Conservation (phyloP, 2,113 vertebrate genomes). For the Oncorhynchus kisutch region DNA sequence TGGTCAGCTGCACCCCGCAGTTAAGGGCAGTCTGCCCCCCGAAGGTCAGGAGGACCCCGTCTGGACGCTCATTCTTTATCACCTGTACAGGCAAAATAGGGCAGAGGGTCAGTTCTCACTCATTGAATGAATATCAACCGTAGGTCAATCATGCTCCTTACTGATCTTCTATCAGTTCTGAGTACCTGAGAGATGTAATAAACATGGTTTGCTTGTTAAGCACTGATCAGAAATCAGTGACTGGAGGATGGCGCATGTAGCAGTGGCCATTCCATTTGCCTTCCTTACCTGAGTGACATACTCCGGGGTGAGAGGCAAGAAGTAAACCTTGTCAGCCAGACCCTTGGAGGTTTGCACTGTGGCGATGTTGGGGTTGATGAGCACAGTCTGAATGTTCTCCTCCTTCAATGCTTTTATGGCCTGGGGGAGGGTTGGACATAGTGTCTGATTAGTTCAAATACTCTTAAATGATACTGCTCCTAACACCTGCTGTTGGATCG, state of each 20-base stretch:
- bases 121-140: too few species aligned
- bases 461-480: too few species aligned
- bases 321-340: constrained; percentile 95
- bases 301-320: constrained; percentile 89
- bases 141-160: too few species aligned
- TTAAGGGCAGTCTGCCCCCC: constrained; percentile 96
- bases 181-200: too few species aligned
- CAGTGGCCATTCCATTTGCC: neutral
- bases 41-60: constrained; percentile 90
- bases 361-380: constrained; percentile 98
- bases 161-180: too few species aligned
- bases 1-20: constrained; percentile 93
- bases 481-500: neutral
- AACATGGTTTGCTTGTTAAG: neutral
- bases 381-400: constrained; percentile 91
- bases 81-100: constrained; percentile 72
- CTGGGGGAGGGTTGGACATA: constrained; percentile 57
- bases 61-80: constrained; percentile 93
- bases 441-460: neutral
- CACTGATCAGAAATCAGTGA: neutral
- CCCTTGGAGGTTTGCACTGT: constrained; percentile 97
- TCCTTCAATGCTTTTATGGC: constrained; percentile 97
- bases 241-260: neutral
- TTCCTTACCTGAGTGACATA: constrained; percentile 89
- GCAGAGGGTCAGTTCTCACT: too few species aligned